Evolutionary conservation across 2,888 invertebrate genomes (phyloP), one percentile per base, ranked within the genome.

Genomic region (Smittia aterrima): DNA sequence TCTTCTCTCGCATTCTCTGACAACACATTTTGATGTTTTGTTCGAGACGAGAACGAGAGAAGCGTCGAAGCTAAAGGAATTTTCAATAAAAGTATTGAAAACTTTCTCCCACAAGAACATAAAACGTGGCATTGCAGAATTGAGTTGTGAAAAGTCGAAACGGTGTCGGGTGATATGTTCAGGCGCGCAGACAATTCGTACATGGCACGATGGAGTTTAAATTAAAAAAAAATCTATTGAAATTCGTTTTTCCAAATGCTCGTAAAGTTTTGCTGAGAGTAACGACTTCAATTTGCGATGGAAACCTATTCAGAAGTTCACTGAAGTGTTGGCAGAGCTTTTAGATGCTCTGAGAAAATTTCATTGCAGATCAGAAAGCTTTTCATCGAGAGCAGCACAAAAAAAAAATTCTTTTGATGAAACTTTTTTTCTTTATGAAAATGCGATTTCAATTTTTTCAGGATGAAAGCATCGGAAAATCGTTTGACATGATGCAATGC

Each of bases 11-110:
- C 47, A 7, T n/a, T 16, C 13, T 16, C 27, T 20, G 64, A 25
- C 25, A 64, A 27, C 25, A 27, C 25, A 25, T 27, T 64, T 58
- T 58, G 58, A 58, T 58, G 64, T 64, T 64, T 24, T 64, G n/a
- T 25, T 13, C n/a, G n/a, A 64, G 25, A 27, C 64, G n/a, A 27
- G 27, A 58, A 58, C 3, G 58, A 3, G 3, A 24, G 11, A 16
- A 16, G 47, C 16, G 47, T 38, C 6, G 11, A 38, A n/a, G n/a
- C n/a, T n/a, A n/a, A 22, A 58, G 18, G 22, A 58, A 58, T 58
- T 58, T 58, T 58, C 58, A 58, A 58, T 58, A 2, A n/a, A n/a
- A n/a, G n/a, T 58, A 58, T 58, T 18, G 58, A 58, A 58, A 58
- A 58, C 58, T 58, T 58, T 22, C 9, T 9, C 32, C 58, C 20